Conservation (phyloP, 2,888 invertebrate genomes). For the Nomada ruficornis region DNA sequence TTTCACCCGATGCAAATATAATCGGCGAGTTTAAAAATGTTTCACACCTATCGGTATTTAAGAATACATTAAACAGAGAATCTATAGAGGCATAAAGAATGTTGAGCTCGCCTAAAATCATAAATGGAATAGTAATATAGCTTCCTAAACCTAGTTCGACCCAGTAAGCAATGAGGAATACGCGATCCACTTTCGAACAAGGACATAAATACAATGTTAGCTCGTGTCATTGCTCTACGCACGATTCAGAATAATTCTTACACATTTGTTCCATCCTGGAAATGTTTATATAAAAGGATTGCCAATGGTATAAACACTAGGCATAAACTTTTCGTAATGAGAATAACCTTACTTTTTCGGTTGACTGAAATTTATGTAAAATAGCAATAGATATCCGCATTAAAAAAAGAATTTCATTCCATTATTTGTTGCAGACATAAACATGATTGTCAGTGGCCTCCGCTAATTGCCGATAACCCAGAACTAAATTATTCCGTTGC, state of each 20-base stretch:
- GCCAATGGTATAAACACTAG: no score
- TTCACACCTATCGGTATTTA: no score
- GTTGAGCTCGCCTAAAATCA: not conserved
- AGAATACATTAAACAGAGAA: no score
- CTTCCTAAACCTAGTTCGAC: not conserved
- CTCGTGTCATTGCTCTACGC: not conserved
- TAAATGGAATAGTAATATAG: not conserved
- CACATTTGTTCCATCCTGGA: no score
- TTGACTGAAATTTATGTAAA: not conserved
- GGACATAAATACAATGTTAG: not conserved
- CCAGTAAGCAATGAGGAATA: conserved; percentile 3
- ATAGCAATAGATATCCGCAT: not conserved
- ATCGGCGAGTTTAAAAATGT: no score
- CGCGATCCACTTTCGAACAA: conserved; percentile 7
- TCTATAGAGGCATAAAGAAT: no score
- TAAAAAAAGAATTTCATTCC: not conserved
- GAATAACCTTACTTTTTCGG: not conserved
- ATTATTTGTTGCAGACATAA: not conserved
- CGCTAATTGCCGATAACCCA: not conserved
- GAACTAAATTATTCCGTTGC: not conserved
- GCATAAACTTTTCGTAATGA: no score
- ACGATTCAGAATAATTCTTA: no score
- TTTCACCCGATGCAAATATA: not conserved
- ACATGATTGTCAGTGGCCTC: not conserved
- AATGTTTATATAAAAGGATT: no score